phyloP scores from a whole-genome alignment of 1,140 invertebrate species.

The Musca vetustissima region DNA sequence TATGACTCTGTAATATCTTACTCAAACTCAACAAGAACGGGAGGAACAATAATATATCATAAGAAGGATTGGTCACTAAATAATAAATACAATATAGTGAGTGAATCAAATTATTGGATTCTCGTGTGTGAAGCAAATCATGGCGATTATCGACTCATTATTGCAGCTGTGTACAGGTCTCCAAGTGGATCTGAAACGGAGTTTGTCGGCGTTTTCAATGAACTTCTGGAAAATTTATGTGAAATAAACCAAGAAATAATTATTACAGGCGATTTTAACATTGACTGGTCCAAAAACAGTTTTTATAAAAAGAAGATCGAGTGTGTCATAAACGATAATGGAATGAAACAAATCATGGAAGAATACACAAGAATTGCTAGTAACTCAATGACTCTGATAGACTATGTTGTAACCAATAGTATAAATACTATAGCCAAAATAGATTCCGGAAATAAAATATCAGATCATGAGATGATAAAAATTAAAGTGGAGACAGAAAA shows the following conservation, averaged over 20 bases:
- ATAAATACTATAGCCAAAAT: neutral
- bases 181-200: neutral
- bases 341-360: conserved; percentile 1
- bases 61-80: neutral
- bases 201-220: neutral
- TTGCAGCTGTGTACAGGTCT: neutral
- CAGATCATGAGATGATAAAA: neutral
- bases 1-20: neutral
- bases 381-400: neutral
- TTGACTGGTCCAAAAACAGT: neutral
- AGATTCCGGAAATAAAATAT: neutral
- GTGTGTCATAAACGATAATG: neutral
- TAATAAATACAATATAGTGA: neutral
- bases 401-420: conserved; percentile 4
- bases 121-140: neutral
- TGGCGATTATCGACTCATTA: neutral
- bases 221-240: neutral
- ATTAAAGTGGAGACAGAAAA: neutral
- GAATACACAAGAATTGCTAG: neutral
- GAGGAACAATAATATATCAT: neutral
- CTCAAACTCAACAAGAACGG: neutral
- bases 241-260: neutral
- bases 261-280: neutral
- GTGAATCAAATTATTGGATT: neutral
- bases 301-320: conserved; percentile 2